A percentile compares a stretch with the other conserved stretches of the same genome.
These are phyloP conservation scores for Podarcis cretensis DNA, from an alignment of 2,113 vertebrate species.

Conservation along the genomic window DNA sequence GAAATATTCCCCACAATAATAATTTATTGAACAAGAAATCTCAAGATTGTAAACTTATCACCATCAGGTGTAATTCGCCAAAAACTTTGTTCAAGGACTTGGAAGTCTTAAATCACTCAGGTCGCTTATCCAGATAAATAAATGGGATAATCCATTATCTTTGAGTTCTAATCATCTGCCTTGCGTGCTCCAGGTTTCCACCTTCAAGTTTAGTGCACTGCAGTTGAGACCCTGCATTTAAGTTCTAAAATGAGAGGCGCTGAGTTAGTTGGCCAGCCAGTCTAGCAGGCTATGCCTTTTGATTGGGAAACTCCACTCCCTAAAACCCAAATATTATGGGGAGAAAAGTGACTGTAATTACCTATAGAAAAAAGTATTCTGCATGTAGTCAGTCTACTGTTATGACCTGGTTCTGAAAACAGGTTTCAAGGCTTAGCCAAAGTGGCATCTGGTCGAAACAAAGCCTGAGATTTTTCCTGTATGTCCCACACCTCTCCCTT, in stretches of 20 bases:
- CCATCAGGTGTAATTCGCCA: conserved; percentile 43
- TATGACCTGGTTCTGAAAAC: not conserved
- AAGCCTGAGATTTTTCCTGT: too few species aligned
- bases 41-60: conserved; percentile 51
- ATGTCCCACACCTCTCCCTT: too few species aligned
- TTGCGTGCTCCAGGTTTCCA: not conserved
- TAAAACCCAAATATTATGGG: not conserved
- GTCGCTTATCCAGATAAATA: conserved; percentile 51
- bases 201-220: not conserved
- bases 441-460: not conserved
- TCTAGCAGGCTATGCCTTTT: not conserved
- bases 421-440: too few species aligned
- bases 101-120: conserved; percentile 55
- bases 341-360: not conserved
- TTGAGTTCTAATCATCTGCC: conserved; percentile 38
- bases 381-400: not conserved
- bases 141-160: conserved; percentile 53
- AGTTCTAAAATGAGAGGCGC: not conserved
- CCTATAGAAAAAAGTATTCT: not conserved
- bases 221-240: not conserved
- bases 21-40: conserved; percentile 48
- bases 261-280: not conserved
- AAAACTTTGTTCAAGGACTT: conserved; percentile 52
- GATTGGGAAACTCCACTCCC: not conserved
- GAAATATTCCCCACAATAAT: conserved; percentile 6